Base-by-base conservation (phyloP, 2,888 invertebrate genomes). In the Parnassius glacialis region DNA sequence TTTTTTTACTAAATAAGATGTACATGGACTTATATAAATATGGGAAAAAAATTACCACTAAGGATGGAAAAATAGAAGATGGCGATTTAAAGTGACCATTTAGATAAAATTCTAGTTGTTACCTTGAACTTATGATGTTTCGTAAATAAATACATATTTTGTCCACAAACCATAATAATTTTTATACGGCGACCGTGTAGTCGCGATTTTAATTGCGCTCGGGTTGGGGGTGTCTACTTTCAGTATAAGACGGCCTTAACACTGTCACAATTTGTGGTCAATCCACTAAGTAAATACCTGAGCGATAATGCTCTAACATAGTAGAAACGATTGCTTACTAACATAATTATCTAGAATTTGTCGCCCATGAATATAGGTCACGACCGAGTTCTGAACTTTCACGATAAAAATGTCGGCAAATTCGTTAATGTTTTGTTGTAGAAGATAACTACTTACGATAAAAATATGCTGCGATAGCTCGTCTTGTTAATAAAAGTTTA, bases 281-380 rank as follows among this genome's bases (percentile, higher is more conserved):
- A 63, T 51, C n/a, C 59, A 51, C 41, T 25, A 34, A 43, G 51
- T 25, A 62, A 63, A 63, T 48, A 62, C 12, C 20, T 10, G 42
- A 9, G 55, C 34, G 43, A 55, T 55, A 55, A 52, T 51, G 25
- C 13, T 20, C 10, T 44, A 53, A 58, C 58, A 59, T 41, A 50
- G 54, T 41, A 54, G 54, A 45, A 62, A 34, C 50, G 20, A 44
- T 57, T 62, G 55, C 34, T 58, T 62, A 34, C 45, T 44, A 55
- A 55, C 3, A 9, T 59, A 59, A 47, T 63, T 63, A 63, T 52
- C 62, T 16, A 43, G 13, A 57, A 57, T 58, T 62, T 50, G 50
- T 41, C 25, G n/a, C 51, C 44, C 47, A 52, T 54, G 54, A 12
- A 62, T 54, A 41, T 13, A 11, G 45, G 51, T 61, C 10, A 44